These are phyloP conservation scores for Dipodomys stephensi DNA, from an alignment of 2,113 vertebrate genomes.

Conservation along the genomic window DNA sequence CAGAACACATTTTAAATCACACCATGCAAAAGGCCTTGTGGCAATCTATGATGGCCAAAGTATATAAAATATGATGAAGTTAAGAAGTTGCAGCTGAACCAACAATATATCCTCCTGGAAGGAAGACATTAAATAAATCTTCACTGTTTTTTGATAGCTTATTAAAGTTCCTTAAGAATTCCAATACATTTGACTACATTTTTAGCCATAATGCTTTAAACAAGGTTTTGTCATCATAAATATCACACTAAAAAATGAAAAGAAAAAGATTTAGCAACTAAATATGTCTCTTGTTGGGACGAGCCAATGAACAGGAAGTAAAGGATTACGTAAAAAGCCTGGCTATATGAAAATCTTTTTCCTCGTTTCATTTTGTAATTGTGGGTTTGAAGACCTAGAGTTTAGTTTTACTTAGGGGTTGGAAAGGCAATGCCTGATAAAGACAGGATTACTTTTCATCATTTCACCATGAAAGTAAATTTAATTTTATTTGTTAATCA, in stretches of 20 bases:
- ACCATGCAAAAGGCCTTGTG: conserved; percentile 79
- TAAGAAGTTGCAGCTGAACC: conserved; percentile 90
- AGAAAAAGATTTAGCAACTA: conserved; percentile 79
- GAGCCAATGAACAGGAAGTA: conserved; percentile 72
- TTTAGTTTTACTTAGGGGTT: conserved; percentile 53
- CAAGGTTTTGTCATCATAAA: conserved; percentile 82
- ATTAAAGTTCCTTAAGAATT: conserved; percentile 83
- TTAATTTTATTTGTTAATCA: conserved; percentile 37
- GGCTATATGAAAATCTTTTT: conserved; percentile 34
- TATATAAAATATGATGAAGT: conserved; percentile 87
- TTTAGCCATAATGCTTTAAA: conserved; percentile 78
- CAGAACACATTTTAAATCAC: conserved; percentile 88
- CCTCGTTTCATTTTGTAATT: conserved; percentile 47
- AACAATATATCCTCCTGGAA: conserved; percentile 88
- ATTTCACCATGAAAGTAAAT: not conserved
- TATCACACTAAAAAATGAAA: conserved; percentile 74
- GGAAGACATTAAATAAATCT: conserved; percentile 85
- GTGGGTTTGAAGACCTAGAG: not conserved
- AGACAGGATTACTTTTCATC: conserved; percentile 59
- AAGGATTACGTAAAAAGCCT: conserved; percentile 75
- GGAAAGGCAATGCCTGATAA: conserved; percentile 5
- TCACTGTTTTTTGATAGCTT: conserved; percentile 85
- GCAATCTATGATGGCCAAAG: conserved; percentile 84
- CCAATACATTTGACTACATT: conserved; percentile 78
- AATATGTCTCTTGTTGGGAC: conserved; percentile 73